phyloP scores from a whole-genome alignment of 2,888 invertebrate genomes.

The Heliconius hortense region DNA sequence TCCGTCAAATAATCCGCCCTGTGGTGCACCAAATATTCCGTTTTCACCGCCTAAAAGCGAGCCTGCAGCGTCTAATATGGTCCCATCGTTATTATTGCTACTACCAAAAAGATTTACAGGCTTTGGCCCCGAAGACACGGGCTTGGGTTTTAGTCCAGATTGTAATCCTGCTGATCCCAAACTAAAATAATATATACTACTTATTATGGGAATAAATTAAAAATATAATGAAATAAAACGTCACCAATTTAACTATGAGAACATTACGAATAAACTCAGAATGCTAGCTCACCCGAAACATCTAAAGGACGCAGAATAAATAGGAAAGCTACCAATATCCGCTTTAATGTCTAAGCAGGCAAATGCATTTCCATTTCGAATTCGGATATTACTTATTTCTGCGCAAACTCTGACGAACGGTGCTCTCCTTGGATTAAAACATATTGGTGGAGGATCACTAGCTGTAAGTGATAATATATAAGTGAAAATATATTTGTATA shows the following conservation, averaged over 20 bases:
- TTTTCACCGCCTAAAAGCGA: constrained; percentile 46
- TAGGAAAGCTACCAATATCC: constrained; percentile 80
- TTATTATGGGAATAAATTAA: constrained; percentile 1
- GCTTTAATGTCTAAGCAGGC: constrained; percentile 90
- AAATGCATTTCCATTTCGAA: constrained; percentile 89
- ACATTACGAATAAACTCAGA: background rate
- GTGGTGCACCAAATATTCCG: constrained; percentile 43
- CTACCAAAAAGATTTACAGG: constrained; percentile 69
- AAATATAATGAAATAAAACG: constrained; percentile 12
- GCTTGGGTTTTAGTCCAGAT: constrained; percentile 75
- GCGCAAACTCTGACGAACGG: constrained; percentile 87
- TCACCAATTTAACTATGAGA: background rate
- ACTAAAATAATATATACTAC: constrained; percentile 52
- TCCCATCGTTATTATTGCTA: constrained; percentile 56
- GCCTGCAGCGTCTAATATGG: constrained; percentile 46
- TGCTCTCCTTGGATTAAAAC: constrained; percentile 86
- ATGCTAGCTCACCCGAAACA: constrained; percentile 68
- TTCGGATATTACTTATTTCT: constrained; percentile 89
- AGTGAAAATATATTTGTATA: background rate
- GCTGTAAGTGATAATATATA: constrained; percentile 71
- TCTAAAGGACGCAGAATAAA: constrained; percentile 81
- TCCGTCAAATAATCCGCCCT: constrained; percentile 45
- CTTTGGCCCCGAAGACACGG: constrained; percentile 66
- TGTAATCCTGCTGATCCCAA: constrained; percentile 71
- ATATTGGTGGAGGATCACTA: constrained; percentile 88